phyloP scores from a whole-genome alignment of 2,888 invertebrate genomes.

The Agrotis clavis region DNA sequence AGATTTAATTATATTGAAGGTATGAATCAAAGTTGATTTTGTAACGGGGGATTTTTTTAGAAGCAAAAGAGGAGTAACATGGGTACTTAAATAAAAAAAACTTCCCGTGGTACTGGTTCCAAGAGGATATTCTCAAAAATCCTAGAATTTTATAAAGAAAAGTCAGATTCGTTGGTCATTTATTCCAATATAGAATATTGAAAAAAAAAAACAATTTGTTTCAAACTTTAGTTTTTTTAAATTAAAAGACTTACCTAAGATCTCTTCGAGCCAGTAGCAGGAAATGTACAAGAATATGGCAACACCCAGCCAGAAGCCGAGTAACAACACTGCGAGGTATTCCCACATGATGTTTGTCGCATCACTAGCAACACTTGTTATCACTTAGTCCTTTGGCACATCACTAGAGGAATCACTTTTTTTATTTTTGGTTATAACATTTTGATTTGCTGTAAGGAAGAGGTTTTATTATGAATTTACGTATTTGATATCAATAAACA shows the following conservation, averaged over 20 bases:
- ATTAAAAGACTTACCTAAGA: conserved; percentile 90
- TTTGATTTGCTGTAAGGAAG: conserved; percentile 14
- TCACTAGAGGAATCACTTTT: conserved; percentile 50
- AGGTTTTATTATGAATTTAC: conserved; percentile 34
- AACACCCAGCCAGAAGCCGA: conserved; percentile 89
- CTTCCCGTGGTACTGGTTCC: too few relatives aligned
- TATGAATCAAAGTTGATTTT: conserved; percentile 5
- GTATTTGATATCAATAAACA: conserved; percentile 25
- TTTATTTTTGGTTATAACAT: conserved; percentile 30
- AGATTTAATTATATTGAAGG: conserved; percentile 8
- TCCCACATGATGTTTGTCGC: conserved; percentile 82
- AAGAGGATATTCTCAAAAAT: too few relatives aligned
- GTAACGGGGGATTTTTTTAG: too few relatives aligned
- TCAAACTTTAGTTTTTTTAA: too few relatives aligned
- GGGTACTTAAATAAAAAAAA: too few relatives aligned
- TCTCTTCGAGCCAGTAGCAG: conserved; percentile 91
- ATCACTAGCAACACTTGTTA: conserved; percentile 63
- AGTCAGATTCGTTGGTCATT: too few relatives aligned
- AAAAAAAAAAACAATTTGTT: too few relatives aligned
- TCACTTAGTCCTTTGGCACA: conserved; percentile 43
- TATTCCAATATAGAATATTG: too few relatives aligned
- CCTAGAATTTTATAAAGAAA: too few relatives aligned
- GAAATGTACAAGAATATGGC: conserved; percentile 89
- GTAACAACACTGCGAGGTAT: conserved; percentile 84
- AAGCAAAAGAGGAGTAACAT: too few relatives aligned